Evolutionary conservation across 2,888 invertebrate species (phyloP), one percentile per base, ranked within the genome.

Genomic region (Onthophagus sagittarius): DNA sequence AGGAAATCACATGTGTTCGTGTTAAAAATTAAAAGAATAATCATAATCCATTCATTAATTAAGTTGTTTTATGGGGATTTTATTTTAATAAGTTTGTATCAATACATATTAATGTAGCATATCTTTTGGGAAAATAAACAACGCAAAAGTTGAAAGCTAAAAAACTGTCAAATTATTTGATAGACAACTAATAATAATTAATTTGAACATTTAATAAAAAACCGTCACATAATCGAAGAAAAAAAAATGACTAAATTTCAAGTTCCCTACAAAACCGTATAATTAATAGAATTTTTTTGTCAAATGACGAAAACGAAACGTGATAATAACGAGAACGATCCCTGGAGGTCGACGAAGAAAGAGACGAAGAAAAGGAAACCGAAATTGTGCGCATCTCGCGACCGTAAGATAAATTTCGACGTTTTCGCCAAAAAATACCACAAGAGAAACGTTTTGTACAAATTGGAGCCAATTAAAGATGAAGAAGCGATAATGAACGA

Each of bases 391-490:
- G 23, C 39, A 11, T 31, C n/a, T 0, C 15, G 23, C 6, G 67
- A 67, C 23, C 15, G 31, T 5, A 67, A 67, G 9, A 67, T 67
- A 11, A 65, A 65, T 13, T 33, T 65, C 11, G 64, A 71, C 4
- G 13, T 63, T 9, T 32, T 71, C 13, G 33, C 71, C 0, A 71
- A 71, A 65, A 32, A 15, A 31, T 33, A 64, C 39, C 33, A 32
- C 7, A 65, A 63, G n/a, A 71, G 64, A 15, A 64, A 65, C 14
- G 71, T 71, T 7, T 6, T 71, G 15, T 71, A 71, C 64, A 71
- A 71, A n/a, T 11, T 71, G 14, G 71, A 65, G 2, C 71, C 65
- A 6, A 6, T 65, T 5, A 39, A 71, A 33, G 64, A 39, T 9
- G 65, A 63, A 64, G 64, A 11, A 6, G 23, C 32, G 15, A 23